Percentiles rank a stretch among this genome's conserved stretches.
Evolutionary conservation across 92 coral and sea anemone genomes (phyloP).

Genomic region (Parazoanthus swiftii): DNA sequence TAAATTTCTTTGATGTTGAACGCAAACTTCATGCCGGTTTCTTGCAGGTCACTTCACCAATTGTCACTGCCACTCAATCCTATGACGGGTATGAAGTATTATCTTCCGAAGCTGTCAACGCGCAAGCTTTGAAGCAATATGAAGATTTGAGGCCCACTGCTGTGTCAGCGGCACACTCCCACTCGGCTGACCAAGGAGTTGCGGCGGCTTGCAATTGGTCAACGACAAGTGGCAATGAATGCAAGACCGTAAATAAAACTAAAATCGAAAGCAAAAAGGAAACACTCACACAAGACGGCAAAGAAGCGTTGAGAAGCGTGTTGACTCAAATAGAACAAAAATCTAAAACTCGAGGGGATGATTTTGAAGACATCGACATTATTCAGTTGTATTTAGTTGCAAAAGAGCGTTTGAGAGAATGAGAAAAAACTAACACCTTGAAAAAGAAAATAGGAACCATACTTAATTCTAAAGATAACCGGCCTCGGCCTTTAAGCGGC

Average conservation of each 20-base stretch:
- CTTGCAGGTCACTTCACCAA: background rate
- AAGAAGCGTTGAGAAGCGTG: background rate
- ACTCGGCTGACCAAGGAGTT: background rate
- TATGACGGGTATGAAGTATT: background rate
- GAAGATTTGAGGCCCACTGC: background rate
- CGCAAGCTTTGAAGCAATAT: background rate
- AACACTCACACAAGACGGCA: background rate
- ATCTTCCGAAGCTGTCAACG: background rate
- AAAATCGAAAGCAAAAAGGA: background rate
- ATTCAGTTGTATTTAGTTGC: conserved; percentile 3
- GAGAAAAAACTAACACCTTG: no score
- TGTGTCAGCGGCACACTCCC: background rate
- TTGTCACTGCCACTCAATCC: background rate
- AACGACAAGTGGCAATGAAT: background rate
- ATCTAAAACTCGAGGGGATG: background rate
- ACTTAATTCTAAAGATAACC: background rate
- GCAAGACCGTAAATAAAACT: background rate
- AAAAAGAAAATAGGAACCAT: background rate
- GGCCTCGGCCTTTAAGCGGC: background rate
- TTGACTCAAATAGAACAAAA: background rate
- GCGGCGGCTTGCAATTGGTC: background rate
- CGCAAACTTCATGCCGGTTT: no score
- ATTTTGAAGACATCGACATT: background rate
- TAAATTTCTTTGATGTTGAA: background rate
- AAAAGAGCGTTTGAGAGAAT: background rate